Evolutionary conservation across 2,797 vertebrate species (phyloP).

Genomic region (Siniperca scherzeri): DNA sequence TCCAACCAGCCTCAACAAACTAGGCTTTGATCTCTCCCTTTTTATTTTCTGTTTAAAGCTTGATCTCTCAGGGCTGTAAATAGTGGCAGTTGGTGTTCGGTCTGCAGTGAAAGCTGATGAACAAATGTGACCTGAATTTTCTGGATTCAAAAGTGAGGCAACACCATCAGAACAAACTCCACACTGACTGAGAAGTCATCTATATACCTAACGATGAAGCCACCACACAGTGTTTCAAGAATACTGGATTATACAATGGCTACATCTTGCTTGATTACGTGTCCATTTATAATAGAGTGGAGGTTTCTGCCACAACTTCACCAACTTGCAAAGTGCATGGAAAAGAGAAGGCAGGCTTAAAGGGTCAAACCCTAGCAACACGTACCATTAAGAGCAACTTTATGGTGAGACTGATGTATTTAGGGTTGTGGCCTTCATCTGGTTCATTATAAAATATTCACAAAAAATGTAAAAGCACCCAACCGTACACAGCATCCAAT

Average conservation of each 20-base stretch:
- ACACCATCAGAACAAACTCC: neutral
- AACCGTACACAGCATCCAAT: neutral
- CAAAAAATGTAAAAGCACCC: neutral
- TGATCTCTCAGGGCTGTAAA: constrained; percentile 9
- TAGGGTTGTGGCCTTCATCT: neutral
- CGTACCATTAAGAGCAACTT: neutral
- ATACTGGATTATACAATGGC: neutral
- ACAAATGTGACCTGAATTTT: constrained; percentile 32
- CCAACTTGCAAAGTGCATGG: neutral
- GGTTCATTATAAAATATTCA: neutral
- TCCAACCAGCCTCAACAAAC: constrained; percentile 31
- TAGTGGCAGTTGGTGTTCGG: neutral
- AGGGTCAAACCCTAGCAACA: neutral
- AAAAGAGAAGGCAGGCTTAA: neutral
- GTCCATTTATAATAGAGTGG: neutral
- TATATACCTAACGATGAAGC: neutral
- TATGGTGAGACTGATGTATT: neutral
- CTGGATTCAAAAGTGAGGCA: neutral
- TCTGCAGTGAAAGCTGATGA: constrained; percentile 11
- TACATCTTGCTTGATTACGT: neutral
- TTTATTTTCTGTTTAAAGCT: constrained; percentile 25
- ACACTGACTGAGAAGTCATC: neutral
- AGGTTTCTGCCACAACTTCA: neutral
- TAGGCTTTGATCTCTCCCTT: constrained; percentile 16
- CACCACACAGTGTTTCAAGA: neutral